A percentile compares a stretch with the other conserved stretches of the same genome.
phyloP scores from a whole-genome alignment of 2,797 vertebrate genomes.

The Bradypodion pumilum region DNA sequence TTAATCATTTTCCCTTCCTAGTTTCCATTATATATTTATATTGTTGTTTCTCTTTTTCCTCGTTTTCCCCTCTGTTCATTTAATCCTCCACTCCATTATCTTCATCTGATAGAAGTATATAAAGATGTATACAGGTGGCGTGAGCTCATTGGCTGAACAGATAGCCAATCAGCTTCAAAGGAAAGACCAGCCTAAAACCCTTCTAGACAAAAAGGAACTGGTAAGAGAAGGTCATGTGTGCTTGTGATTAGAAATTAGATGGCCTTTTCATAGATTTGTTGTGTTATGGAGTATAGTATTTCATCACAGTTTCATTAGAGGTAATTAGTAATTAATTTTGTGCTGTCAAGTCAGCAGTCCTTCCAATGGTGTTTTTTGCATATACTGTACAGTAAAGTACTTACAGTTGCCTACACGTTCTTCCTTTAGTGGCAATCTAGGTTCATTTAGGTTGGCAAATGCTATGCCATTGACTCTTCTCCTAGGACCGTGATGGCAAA shows the following conservation, averaged over 20 bases:
- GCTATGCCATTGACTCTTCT: too few species aligned
- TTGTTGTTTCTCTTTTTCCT: constrained; percentile 56
- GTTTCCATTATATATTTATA: constrained; percentile 59
- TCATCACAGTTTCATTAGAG: background rate
- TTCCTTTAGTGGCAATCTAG: background rate
- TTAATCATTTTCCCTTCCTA: constrained; percentile 2
- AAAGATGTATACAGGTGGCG: constrained; percentile 96
- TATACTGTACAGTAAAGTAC: too few species aligned
- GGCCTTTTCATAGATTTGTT: constrained; percentile 29
- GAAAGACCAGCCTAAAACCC: constrained; percentile 86
- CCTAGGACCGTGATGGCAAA: too few species aligned
- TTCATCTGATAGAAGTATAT: constrained; percentile 86
- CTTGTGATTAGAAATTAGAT: constrained; percentile 58
- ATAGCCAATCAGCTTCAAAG: constrained; percentile 95
- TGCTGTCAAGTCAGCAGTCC: too few species aligned
- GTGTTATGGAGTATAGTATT: constrained; percentile 37
- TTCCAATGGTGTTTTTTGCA: too few species aligned
- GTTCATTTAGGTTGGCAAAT: background rate
- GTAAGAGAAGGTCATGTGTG: constrained; percentile 80
- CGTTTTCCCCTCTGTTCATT: constrained; percentile 55
- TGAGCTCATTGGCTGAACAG: constrained; percentile 96
- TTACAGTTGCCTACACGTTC: too few species aligned
- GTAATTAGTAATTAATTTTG: too few species aligned
- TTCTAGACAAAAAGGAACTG: constrained; percentile 92
- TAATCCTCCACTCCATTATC: constrained; percentile 56